These are phyloP conservation scores for Melanostoma scalare DNA, from an alignment of 2,888 invertebrate genomes.

Conservation along the genomic window DNA sequence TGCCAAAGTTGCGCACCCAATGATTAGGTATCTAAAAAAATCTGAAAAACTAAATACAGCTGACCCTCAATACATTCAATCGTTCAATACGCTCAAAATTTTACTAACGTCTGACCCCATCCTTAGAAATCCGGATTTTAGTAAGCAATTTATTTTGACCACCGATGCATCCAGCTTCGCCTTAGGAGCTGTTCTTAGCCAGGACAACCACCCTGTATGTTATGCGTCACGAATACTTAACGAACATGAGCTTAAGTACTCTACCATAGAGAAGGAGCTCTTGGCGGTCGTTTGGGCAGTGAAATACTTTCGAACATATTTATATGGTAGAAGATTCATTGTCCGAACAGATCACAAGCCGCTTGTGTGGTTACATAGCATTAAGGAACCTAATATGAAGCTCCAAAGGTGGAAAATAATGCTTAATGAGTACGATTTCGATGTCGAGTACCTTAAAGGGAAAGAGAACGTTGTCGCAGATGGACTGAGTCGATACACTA, in stretches of 20 bases:
- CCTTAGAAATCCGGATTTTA: no score
- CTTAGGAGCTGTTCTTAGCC: not conserved
- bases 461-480: conserved; percentile 59
- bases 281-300: no score
- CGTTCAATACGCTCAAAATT: no score
- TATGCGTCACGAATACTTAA: not conserved
- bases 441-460: conserved; percentile 74
- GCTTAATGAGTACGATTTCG: conserved; percentile 76
- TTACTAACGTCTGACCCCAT: no score
- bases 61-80: no score
- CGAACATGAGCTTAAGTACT: not conserved
- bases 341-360: conserved; percentile 80
- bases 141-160: no score
- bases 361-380: conserved; percentile 78
- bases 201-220: not conserved
- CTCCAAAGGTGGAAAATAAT: conserved; percentile 77
- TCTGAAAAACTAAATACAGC: no score
- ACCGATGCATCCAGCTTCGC: no score
- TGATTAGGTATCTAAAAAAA: no score
- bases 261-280: conserved; percentile 17
- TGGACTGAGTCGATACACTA: conserved; percentile 74
- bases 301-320: conserved; percentile 75
- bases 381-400: conserved; percentile 50
- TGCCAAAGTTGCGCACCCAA: no score
- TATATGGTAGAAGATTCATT: conserved; percentile 76